These are phyloP conservation scores for Sebastes trivittatus DNA, from an alignment of 2,797 vertebrate species.

Conservation along the genomic window DNA sequence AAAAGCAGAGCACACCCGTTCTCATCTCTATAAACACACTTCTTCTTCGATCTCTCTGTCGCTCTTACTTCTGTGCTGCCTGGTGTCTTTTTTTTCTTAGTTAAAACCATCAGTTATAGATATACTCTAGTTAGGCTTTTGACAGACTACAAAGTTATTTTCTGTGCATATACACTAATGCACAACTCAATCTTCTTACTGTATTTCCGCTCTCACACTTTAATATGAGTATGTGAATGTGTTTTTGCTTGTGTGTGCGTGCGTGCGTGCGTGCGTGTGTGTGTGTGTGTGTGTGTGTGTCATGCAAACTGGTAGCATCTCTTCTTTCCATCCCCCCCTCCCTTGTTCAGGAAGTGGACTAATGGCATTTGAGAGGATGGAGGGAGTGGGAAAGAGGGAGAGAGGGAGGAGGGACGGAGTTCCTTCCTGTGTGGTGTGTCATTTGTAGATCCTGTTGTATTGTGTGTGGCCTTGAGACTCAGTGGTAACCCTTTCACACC, in stretches of 20 bases:
- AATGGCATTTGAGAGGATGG: slow-evolving; percentile 86
- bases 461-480: slow-evolving; percentile 71
- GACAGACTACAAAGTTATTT: neutral
- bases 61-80: neutral
- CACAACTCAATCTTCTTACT: slow-evolving; percentile 21
- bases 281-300: neutral
- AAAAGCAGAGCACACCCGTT: slow-evolving; percentile 54
- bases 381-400: slow-evolving; percentile 78
- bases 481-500: slow-evolving; percentile 19
- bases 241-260: slow-evolving; percentile 8
- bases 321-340: slow-evolving; percentile 57
- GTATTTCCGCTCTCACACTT: slow-evolving; percentile 12
- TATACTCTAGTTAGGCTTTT: neutral
- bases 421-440: slow-evolving; percentile 92
- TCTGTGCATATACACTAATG: neutral
- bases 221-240: slow-evolving; percentile 4
- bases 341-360: slow-evolving; percentile 90
- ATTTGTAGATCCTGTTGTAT: slow-evolving; percentile 91
- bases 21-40: slow-evolving; percentile 34
- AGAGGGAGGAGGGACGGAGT: slow-evolving; percentile 82
- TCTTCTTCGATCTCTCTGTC: neutral
- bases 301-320: slow-evolving; percentile 51
- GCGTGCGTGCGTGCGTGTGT: neutral
- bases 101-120: neutral
- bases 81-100: neutral